Base-by-base conservation (phyloP, 2,888 invertebrate genomes). In the Toxonevra muliebris region DNA sequence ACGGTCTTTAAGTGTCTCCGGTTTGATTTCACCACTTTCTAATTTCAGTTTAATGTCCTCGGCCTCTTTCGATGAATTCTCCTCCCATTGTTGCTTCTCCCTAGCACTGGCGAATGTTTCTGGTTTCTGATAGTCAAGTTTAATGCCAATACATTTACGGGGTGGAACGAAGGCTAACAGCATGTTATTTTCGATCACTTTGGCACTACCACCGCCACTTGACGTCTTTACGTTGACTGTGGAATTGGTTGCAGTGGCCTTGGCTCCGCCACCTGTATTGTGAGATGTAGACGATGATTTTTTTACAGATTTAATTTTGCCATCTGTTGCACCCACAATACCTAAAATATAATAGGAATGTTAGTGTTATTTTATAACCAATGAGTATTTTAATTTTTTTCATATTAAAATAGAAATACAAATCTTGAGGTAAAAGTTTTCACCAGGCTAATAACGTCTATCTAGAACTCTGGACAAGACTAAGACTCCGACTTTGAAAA, bases 71-170 rank as follows among this genome's bases (percentile, higher is more conserved):
- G 90, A 90, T 0, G 90, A 88, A 20, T 88, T 87, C 73, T 89
- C 89, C 71, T 91, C 89, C 89, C 92, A 93, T 61, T 89, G 87
- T 3, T 89, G 84, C 43, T 88, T 85, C 0, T 89, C 87, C 1
- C 87, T 86, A 11, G 91, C 89, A 74, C 84, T 89, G 75, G 88
- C 87, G 79, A 90, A 90, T 11, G 80, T 80, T n/a, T 82, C 79
- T 0, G 91, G 91, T 52, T 89, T 86, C 0, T 86, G 87, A 69
- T 87, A 87, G 79, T 91, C 90, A 57, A 92, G 83, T 78, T 90
- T 90, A 69, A 93, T 88, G 41, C 92, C 92, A 10, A 91, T 87
- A 71, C 89, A 90, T 76, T 89, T 88, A 0, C 89, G 90, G 0
- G 87, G 84, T 0, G 89, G 89, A 5, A 91, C 86, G 74, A 89